Evolutionary conservation across 1,140 invertebrate species (phyloP).

Genomic region (Tribolium castaneum): DNA sequence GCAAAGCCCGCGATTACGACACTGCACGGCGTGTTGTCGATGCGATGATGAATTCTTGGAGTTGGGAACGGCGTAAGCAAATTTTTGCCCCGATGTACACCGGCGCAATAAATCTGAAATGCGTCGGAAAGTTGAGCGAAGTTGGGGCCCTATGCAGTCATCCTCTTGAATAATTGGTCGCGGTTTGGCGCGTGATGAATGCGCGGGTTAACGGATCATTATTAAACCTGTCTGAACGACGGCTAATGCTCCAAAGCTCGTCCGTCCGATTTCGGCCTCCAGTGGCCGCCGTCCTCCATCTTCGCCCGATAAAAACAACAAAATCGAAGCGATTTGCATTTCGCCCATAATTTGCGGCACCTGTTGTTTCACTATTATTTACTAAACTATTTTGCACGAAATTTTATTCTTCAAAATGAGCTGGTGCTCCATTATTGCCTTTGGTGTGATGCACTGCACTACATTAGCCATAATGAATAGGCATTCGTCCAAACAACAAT

Average conservation of each 20-base stretch:
- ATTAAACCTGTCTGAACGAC: constrained; percentile 43
- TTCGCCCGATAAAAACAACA: constrained; percentile 12
- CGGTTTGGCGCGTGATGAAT: constrained; percentile 43
- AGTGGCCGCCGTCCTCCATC: constrained; percentile 13
- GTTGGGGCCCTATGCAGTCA: constrained; percentile 33
- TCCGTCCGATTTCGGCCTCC: constrained; percentile 27
- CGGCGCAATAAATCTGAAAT: constrained; percentile 38
- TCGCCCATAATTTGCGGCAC: too few species aligned
- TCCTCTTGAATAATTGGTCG: constrained; percentile 44
- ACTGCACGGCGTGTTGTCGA: background rate
- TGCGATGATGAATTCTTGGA: background rate
- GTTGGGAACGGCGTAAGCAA: constrained; percentile 7
- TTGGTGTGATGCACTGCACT: background rate
- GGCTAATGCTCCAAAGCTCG: constrained; percentile 32
- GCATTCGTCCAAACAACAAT: background rate
- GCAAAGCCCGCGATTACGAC: background rate
- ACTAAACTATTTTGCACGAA: too few species aligned
- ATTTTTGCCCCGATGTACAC: constrained; percentile 19
- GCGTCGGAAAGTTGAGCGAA: constrained; percentile 39
- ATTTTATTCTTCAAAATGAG: too few species aligned
- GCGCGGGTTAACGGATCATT: constrained; percentile 42
- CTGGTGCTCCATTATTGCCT: constrained; percentile 19
- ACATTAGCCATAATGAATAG: constrained; percentile 21
- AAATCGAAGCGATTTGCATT: background rate
- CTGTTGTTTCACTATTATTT: too few species aligned